Conservation (phyloP, 2,113 vertebrate genomes). For the Laticauda laticaudata region DNA sequence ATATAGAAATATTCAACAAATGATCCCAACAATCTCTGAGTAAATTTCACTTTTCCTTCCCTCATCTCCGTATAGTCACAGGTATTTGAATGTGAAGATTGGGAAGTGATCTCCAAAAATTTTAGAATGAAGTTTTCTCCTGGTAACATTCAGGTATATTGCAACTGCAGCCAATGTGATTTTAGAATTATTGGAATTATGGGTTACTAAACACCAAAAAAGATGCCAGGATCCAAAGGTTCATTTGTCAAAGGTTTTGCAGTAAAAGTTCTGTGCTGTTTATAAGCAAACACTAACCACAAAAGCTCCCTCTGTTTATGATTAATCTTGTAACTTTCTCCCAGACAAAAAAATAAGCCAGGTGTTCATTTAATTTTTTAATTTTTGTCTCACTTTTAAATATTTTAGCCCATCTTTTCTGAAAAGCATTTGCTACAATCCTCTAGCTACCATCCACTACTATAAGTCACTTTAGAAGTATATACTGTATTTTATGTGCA, state of each 20-base stretch:
- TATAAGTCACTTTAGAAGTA: neutral
- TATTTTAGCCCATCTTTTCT: neutral
- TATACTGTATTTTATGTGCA: neutral
- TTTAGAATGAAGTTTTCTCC: neutral
- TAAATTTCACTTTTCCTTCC: constrained; percentile 17
- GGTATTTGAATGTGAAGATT: constrained; percentile 23
- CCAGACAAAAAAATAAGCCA: neutral
- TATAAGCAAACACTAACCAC: constrained; percentile 26
- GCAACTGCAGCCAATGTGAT: neutral
- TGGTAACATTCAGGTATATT: neutral
- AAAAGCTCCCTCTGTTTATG: neutral
- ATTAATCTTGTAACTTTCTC: neutral
- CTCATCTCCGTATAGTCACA: constrained; percentile 11
- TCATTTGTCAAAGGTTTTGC: neutral
- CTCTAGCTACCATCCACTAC: neutral
- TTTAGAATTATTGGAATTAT: neutral
- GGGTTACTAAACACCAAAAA: neutral
- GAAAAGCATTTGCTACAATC: neutral
- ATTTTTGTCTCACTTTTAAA: neutral
- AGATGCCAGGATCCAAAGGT: neutral
- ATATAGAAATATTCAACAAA: constrained; percentile 13
- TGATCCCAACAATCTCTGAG: constrained; percentile 19
- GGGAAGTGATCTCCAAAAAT: constrained; percentile 25
- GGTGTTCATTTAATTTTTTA: neutral
- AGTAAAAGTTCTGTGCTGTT: constrained; percentile 34